Percentiles rank a stretch among this genome's conserved stretches.
These are phyloP conservation scores for rat (Rattus norvegicus) DNA, from an alignment of 2,113 vertebrate species.

Conservation along the genomic window GRCr8 NC_086019.1:55973001-55973500, in stretches of 20 bases:
- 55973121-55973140: neutral
- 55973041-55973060: neutral
- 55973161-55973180: neutral
- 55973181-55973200: neutral
- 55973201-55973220: neutral
- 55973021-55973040: neutral
- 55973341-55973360: neutral
- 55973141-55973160: neutral
- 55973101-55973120: neutral
- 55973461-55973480: neutral
- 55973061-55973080: too few species aligned
- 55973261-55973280: neutral
- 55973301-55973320: neutral
- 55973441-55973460: neutral
- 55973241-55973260: neutral
- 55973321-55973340: neutral
- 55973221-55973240: neutral
- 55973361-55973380: neutral
- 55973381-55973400: neutral
- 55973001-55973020: neutral
- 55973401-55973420: neutral
- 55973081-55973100: too few species aligned
- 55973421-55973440: neutral
- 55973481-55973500: neutral
- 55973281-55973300: neutral